phyloP scores from a whole-genome alignment of 2,888 invertebrate genomes.

The Lacanobia oleracea region DNA sequence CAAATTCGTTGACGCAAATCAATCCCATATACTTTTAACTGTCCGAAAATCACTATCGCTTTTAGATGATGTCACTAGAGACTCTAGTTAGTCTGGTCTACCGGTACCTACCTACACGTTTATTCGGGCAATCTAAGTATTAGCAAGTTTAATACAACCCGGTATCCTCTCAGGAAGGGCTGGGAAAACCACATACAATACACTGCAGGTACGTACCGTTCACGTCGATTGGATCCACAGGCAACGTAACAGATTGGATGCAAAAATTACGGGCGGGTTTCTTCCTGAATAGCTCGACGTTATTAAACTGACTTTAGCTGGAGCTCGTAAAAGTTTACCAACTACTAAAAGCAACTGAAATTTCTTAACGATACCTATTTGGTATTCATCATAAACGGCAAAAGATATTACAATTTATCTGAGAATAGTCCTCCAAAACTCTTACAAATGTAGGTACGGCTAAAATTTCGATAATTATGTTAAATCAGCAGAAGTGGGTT shows the following conservation, averaged over 20 bases:
- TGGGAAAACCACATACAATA: slow-evolving; percentile 20
- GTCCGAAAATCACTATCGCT: too few species aligned
- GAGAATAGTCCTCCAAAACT: not conserved
- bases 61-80: too few species aligned
- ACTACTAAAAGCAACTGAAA: slow-evolving; percentile 3
- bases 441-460: not conserved
- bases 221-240: slow-evolving; percentile 48
- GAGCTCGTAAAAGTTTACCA: not conserved
- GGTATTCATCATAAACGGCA: not conserved
- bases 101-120: not conserved
- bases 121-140: not conserved
- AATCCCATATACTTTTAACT: too few species aligned
- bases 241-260: slow-evolving; percentile 49
- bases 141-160: not conserved
- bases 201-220: slow-evolving; percentile 6
- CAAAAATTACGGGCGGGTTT: slow-evolving; percentile 50
- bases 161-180: slow-evolving; percentile 1
- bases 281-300: slow-evolving; percentile 20
- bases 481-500: not conserved
- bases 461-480: not conserved
- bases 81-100: not conserved
- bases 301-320: slow-evolving; percentile 41
- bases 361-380: not conserved
- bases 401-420: not conserved
- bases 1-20: too few species aligned